Base-by-base conservation (phyloP, 1,140 invertebrate species). In the Drosophila miranda region DNA sequence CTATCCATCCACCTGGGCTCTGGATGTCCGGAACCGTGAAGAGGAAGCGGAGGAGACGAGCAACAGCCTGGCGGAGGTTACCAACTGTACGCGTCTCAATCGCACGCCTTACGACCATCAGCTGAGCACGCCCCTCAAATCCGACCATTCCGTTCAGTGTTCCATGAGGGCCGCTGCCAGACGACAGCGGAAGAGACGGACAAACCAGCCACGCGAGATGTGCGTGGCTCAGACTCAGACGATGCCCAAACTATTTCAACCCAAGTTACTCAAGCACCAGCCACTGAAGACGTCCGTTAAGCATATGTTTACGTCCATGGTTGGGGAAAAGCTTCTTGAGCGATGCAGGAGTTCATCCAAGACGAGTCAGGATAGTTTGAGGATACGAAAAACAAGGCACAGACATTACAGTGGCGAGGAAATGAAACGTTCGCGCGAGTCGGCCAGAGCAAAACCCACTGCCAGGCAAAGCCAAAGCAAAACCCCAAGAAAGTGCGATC, bases 1-100 rank as follows among this genome's bases (percentile, higher is more conserved):
- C 8, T 84, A 84, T 53, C 80, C 80, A 0, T 84, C 80, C 6
- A 74, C 30, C 14, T 84, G 80, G 80, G 62, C 62, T 0, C 42
- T 66, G 1, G 48, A 45, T 3, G 9, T n/a, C 0, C 14, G 13
- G 1, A 38, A 3, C 5, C 16, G 43, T 0, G 46, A 45, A 7
- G 26, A 45, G 8, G 11, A 45, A 5, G 0, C 26, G 0, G 13
- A 53, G 3, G 13, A 14, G 3, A 21, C 19, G 9, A n/a, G 26
- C 0, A 16, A 19, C 7, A 44, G 30, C 4, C 44, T 48, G 0
- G 52, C 34, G 4, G 75, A 82, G 21, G 19, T 83, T 0, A 38
- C 8, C 26, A 60, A 73, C n/a, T 80, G 77, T 34, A 13, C 61
- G 0, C 21, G 14, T 2, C 72, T 80, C 0, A 61, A 66, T 58